Percentiles rank a stretch among this genome's conserved stretches.
phyloP scores from a whole-genome alignment of 2,113 vertebrate genomes.

The Chlorodrepanis virens region DNA sequence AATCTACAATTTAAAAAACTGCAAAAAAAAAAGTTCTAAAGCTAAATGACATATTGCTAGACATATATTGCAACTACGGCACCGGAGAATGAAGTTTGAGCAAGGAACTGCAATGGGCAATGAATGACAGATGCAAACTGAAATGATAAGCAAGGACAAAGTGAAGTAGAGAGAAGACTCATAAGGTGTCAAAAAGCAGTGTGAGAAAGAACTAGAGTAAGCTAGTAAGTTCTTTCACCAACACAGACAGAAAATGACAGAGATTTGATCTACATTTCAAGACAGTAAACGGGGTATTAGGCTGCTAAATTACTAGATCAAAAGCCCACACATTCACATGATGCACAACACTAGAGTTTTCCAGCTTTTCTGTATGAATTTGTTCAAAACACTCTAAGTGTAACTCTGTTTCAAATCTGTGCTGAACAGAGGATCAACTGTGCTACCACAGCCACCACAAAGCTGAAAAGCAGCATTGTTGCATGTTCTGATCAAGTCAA shows the following conservation, averaged over 20 bases:
- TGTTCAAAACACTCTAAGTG: background rate
- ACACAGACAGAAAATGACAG: background rate
- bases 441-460: background rate
- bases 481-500: background rate
- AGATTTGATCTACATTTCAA: background rate
- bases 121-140: background rate
- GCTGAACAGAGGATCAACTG: background rate
- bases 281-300: background rate
- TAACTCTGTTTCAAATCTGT: background rate
- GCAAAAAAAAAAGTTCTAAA: background rate
- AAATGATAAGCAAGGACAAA: background rate
- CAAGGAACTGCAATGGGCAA: background rate
- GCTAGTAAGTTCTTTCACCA: background rate
- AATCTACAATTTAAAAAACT: background rate
- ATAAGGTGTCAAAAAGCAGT: background rate
- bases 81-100: background rate
- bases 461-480: constrained; percentile 35
- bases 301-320: background rate
- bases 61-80: background rate
- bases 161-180: background rate
- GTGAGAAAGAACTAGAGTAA: background rate
- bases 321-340: background rate
- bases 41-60: background rate
- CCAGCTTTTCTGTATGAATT: background rate
- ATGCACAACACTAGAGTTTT: background rate